A percentile compares a stretch with the other conserved stretches of the same genome.
These are phyloP conservation scores for Oscheius sp. DNA, from an alignment of 2,888 invertebrate genomes.

Conservation along the genomic window DNA sequence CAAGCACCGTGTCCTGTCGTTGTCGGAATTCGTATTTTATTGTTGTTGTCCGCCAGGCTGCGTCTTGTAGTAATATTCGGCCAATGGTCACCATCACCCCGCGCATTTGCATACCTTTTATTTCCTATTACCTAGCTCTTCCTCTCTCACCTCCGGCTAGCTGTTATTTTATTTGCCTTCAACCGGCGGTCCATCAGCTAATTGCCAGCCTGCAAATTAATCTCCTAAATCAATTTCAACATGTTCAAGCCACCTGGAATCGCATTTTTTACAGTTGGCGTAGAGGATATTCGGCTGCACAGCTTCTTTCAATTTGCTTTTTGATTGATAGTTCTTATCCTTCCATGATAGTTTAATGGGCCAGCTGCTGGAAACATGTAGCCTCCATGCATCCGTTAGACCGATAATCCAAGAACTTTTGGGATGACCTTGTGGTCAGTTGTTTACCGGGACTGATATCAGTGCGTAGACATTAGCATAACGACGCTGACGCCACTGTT, in stretches of 20 bases:
- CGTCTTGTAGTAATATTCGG: conserved; percentile 31
- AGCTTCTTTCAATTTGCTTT: neutral
- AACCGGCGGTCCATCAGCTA: conserved; percentile 20
- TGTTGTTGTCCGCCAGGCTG: conserved; percentile 27
- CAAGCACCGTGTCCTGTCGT: conserved; percentile 16
- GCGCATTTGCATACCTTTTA: conserved; percentile 27
- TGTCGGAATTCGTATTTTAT: conserved; percentile 30
- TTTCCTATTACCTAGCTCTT: neutral
- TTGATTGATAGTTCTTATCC: conserved; percentile 9
- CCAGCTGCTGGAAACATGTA: conserved; percentile 5
- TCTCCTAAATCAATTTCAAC: conserved; percentile 24
- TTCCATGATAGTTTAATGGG: conserved; percentile 18
- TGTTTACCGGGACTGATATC: conserved; percentile 25
- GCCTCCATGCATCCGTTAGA: neutral
- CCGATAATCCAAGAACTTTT: conserved; percentile 7
- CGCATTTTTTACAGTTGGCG: neutral
- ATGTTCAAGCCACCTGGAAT: conserved; percentile 8
- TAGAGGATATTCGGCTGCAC: neutral
- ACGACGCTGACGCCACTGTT: neutral
- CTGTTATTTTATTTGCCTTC: neutral
- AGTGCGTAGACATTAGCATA: conserved; percentile 27
- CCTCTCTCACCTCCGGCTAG: neutral
- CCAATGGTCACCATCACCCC: conserved; percentile 11
- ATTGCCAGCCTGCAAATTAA: conserved; percentile 20
- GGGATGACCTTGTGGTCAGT: conserved; percentile 24